Percentiles rank a stretch among this genome's conserved stretches.
Evolutionary conservation across 2,888 invertebrate species (phyloP).

Genomic region (Drosophila atripex): DNA sequence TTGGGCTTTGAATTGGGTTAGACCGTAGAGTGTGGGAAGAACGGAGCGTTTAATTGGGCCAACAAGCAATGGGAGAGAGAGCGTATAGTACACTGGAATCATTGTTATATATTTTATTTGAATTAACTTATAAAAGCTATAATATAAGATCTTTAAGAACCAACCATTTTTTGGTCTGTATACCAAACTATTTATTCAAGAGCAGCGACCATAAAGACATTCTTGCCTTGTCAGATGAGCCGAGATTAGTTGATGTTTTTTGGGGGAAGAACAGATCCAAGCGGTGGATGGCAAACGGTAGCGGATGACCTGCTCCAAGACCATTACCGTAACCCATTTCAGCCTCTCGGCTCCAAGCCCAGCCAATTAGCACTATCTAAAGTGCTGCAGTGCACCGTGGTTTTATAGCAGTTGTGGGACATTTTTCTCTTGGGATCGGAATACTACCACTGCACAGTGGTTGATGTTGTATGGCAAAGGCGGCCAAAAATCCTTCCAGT

Average conservation of each 20-base stretch:
- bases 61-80: conserved; percentile 23
- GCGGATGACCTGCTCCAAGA: conserved; percentile 37
- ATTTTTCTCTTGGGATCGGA: conserved; percentile 6
- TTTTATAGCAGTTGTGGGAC: conserved; percentile 24
- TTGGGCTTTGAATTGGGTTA: conserved; percentile 55
- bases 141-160: not conserved
- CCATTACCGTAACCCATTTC: conserved; percentile 20
- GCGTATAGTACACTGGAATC: conserved; percentile 1
- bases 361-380: conserved; percentile 37
- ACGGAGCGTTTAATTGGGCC: conserved; percentile 50
- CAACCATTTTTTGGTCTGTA: too few relatives aligned
- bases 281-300: conserved; percentile 29
- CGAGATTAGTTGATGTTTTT: conserved; percentile 39
- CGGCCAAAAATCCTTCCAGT: too few relatives aligned
- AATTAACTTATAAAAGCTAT: not conserved
- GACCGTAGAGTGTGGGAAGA: conserved; percentile 55
- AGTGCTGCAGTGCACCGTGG: not conserved
- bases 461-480: too few relatives aligned
- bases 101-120: too few relatives aligned
- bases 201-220: conserved; percentile 43
- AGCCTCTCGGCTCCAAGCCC: not conserved
- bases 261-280: conserved; percentile 37
- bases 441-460: too few relatives aligned
- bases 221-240: conserved; percentile 30
- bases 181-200: conserved; percentile 12